phyloP scores from a whole-genome alignment of 2,888 invertebrate species.

The Drosophila anomelani region DNA sequence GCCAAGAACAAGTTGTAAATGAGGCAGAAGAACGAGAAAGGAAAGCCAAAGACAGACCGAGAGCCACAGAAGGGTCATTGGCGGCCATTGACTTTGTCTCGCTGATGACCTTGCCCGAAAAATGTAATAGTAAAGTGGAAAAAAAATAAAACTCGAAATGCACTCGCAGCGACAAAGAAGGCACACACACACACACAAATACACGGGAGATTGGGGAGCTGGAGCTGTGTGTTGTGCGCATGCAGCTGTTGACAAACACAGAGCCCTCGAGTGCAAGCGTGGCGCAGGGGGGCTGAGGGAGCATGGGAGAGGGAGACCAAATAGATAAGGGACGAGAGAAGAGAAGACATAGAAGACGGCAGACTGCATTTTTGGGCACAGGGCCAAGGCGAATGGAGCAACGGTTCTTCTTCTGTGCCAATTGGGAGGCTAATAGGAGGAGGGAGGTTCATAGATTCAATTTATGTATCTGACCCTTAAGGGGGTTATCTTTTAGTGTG shows the following conservation, averaged over 20 bases:
- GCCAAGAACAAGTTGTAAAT: conserved; percentile 79
- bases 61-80: conserved; percentile 82
- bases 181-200: conserved; percentile 1
- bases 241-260: conserved; percentile 69
- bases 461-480: conserved; percentile 2
- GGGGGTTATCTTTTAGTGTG: not conserved
- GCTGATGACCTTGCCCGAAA: conserved; percentile 85
- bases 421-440: not conserved
- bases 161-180: conserved; percentile 38
- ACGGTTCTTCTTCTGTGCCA: conserved; percentile 53
- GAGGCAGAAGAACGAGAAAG: conserved; percentile 53
- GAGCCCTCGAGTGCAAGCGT: conserved; percentile 14
- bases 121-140: conserved; percentile 73
- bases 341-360: conserved; percentile 4
- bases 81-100: conserved; percentile 85
- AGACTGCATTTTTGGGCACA: conserved; percentile 59
- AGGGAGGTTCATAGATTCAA: not conserved
- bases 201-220: conserved; percentile 47
- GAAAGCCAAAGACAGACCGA: conserved; percentile 43
- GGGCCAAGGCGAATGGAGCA: conserved; percentile 76
- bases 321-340: conserved; percentile 8
- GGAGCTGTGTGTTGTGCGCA: conserved; percentile 33
- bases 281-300: not conserved
- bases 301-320: not conserved
- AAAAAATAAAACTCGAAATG: conserved; percentile 63